Conservation (phyloP, 2,113 vertebrate species). For the Malurus elegans region DNA sequence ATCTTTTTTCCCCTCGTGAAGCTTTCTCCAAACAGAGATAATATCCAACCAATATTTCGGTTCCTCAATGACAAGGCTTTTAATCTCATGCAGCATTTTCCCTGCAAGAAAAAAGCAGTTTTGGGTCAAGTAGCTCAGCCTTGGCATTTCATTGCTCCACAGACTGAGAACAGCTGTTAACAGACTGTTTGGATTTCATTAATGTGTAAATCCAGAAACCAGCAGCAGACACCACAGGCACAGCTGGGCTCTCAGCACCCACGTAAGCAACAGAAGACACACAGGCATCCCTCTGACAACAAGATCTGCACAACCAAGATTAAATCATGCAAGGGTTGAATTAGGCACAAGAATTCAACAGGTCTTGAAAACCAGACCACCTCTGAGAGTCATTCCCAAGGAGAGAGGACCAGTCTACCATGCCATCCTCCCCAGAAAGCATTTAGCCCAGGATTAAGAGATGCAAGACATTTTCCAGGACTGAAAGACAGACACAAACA, state of each 20-base stretch:
- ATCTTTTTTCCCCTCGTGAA: conserved; percentile 4
- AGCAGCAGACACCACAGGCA: neutral
- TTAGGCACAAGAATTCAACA: neutral
- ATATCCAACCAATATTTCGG: conserved; percentile 57
- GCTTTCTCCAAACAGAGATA: conserved; percentile 65
- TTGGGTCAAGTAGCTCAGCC: neutral
- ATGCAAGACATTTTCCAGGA: neutral
- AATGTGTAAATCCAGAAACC: neutral
- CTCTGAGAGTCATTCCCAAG: neutral
- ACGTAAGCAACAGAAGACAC: neutral
- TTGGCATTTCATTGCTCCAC: neutral
- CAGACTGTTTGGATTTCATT: neutral
- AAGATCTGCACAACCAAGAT: neutral
- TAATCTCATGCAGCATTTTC: conserved; percentile 63
- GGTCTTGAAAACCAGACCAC: neutral
- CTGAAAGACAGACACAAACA: neutral
- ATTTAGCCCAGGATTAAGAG: neutral
- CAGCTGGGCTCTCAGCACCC: neutral
- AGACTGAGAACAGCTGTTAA: neutral
- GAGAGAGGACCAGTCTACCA: neutral
- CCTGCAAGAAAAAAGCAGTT: conserved; percentile 58
- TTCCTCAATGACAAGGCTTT: conserved; percentile 63
- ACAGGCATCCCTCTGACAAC: neutral
- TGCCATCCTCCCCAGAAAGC: neutral
- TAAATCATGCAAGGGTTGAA: neutral